phyloP scores from a whole-genome alignment of 2,888 invertebrate species.

The Tipula vernalis region DNA sequence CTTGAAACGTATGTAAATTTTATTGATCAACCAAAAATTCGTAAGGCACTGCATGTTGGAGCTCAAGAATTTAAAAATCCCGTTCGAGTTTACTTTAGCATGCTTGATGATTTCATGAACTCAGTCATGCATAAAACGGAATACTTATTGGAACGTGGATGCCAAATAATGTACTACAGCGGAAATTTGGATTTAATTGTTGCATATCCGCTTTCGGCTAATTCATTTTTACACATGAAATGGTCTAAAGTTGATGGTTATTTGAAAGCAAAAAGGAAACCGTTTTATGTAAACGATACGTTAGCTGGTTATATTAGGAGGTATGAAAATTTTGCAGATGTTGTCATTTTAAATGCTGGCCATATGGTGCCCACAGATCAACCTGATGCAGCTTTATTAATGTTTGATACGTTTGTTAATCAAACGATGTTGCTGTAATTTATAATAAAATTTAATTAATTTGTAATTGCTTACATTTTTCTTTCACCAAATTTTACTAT shows the following conservation, averaged over 20 bases:
- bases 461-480: constrained; percentile 15
- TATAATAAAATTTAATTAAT: constrained; percentile 20
- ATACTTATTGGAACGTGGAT: constrained; percentile 41
- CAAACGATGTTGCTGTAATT: constrained; percentile 12
- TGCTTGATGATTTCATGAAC: constrained; percentile 42
- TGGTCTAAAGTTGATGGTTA: constrained; percentile 41
- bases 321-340: constrained; percentile 44
- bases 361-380: constrained; percentile 55
- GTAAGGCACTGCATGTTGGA: constrained; percentile 42
- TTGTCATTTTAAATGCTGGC: constrained; percentile 49
- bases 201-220: constrained; percentile 49
- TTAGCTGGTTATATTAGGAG: constrained; percentile 45
- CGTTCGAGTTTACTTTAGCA: constrained; percentile 39
- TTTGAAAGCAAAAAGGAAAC: constrained; percentile 32
- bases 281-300: constrained; percentile 37
- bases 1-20: constrained; percentile 27
- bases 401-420: constrained; percentile 46
- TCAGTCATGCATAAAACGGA: constrained; percentile 45
- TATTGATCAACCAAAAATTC: constrained; percentile 36
- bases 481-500: neutral
- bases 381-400: constrained; percentile 44
- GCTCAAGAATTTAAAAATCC: constrained; percentile 40
- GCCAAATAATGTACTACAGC: constrained; percentile 31
- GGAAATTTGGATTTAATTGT: constrained; percentile 51
- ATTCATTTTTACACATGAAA: constrained; percentile 35